Conservation (phyloP, 2,113 vertebrate species). For the Bucco capensis region DNA sequence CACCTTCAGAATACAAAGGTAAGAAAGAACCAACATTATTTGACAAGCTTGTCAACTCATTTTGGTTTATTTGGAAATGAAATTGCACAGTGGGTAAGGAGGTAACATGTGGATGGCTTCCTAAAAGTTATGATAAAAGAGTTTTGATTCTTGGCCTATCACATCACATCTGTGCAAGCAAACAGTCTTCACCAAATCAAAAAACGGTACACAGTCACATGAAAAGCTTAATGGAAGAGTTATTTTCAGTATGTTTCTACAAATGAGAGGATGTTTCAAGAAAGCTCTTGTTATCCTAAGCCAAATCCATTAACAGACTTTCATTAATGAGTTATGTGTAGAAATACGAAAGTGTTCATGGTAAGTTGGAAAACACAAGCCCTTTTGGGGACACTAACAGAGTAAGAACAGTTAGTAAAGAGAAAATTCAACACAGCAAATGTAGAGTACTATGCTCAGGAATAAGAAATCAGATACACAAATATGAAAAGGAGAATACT, state of each 20-base stretch:
- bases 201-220: background rate
- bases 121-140: background rate
- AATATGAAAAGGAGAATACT: conserved; percentile 17
- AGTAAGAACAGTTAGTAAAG: background rate
- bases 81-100: background rate
- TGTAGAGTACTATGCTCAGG: background rate
- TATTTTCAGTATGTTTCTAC: background rate
- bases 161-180: background rate
- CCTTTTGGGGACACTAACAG: background rate
- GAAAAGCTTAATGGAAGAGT: background rate
- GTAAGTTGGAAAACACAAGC: background rate
- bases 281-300: background rate
- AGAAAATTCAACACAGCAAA: conserved; percentile 37
- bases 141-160: background rate
- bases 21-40: background rate
- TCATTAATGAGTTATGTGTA: background rate
- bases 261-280: background rate
- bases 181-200: background rate
- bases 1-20: background rate
- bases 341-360: background rate
- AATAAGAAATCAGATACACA: conserved; percentile 33
- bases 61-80: background rate
- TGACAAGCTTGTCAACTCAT: background rate
- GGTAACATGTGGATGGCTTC: background rate
- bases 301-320: background rate